Evolutionary conservation across 2,888 invertebrate genomes (phyloP).

Genomic region (Protophormia terraenovae): DNA sequence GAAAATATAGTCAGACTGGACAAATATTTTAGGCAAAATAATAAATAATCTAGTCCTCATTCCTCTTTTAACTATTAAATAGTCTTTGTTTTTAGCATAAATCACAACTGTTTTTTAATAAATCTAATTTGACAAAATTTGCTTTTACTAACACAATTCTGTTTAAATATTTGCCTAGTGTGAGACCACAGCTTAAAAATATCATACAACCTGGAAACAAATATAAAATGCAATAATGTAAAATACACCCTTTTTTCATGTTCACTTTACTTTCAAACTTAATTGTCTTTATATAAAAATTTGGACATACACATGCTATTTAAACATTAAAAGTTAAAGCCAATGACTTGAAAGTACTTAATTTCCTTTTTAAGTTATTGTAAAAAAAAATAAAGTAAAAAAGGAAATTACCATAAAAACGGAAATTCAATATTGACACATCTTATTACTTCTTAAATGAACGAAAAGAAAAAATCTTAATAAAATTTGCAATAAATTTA

Average conservation of each 20-base stretch:
- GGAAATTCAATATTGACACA: constrained; percentile 9
- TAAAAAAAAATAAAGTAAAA: constrained; percentile 10
- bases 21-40: too few species aligned
- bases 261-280: background rate
- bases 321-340: background rate
- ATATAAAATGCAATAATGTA: background rate
- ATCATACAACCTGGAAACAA: background rate
- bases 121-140: too few species aligned
- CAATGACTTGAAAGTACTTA: background rate
- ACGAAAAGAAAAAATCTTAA: background rate
- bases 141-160: too few species aligned
- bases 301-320: background rate
- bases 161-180: too few species aligned
- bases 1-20: too few species aligned
- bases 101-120: too few species aligned
- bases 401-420: constrained; percentile 30
- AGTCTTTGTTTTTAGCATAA: too few species aligned
- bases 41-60: too few species aligned
- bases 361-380: constrained; percentile 17
- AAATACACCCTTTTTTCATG: background rate
- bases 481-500: background rate
- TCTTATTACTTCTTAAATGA: background rate
- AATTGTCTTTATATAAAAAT: background rate
- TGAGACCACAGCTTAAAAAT: too few species aligned
- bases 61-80: too few species aligned